Conservation (phyloP, 2,797 vertebrate genomes). For the Chromobotia macracanthus region DNA sequence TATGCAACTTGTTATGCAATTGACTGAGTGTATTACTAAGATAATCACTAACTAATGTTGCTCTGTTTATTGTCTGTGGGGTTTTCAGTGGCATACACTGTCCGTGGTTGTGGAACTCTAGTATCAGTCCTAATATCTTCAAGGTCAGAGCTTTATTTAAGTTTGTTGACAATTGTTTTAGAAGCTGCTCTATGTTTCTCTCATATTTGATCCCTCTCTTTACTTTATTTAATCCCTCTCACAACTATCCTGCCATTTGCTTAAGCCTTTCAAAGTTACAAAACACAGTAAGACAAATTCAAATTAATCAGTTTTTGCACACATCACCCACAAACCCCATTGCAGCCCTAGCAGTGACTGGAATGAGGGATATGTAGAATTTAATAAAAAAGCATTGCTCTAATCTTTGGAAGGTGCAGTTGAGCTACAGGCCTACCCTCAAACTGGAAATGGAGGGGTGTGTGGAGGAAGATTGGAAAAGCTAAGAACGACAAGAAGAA, state of each 20-base stretch:
- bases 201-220: not conserved
- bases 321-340: not conserved
- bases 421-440: constrained; percentile 74
- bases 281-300: not conserved
- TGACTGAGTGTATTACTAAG: not conserved
- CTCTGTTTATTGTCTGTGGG: too few relatives aligned
- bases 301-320: not conserved
- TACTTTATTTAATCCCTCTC: not conserved
- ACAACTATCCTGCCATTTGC: not conserved
- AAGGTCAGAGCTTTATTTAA: not conserved
- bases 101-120: not conserved
- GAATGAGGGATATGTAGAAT: constrained; percentile 66
- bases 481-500: not conserved
- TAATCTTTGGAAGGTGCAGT: constrained; percentile 73
- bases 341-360: constrained; percentile 17
- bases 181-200: not conserved
- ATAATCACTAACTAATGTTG: too few relatives aligned
- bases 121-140: not conserved
- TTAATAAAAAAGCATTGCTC: constrained; percentile 72
- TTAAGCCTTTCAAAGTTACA: not conserved
- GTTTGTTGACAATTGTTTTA: not conserved
- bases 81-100: not conserved
- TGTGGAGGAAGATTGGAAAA: not conserved
- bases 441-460: constrained; percentile 77
- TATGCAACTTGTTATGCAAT: not conserved